These are phyloP conservation scores for Microhierax caerulescens DNA, from an alignment of 2,797 vertebrate genomes.

Conservation along the genomic window DNA sequence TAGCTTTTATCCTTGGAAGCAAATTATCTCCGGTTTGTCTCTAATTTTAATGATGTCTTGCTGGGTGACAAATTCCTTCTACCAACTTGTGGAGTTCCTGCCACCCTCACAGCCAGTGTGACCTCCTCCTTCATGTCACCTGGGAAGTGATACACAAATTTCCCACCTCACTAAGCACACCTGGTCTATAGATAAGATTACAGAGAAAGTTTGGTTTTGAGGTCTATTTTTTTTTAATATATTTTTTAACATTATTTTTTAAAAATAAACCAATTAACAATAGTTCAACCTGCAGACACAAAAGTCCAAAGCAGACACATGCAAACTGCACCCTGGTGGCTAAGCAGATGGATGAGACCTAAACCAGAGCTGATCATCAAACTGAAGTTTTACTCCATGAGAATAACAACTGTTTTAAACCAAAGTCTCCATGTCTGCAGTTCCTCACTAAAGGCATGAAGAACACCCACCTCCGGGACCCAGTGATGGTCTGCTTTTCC, in stretches of 20 bases:
- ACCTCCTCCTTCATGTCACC: not conserved
- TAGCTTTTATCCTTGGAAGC: not conserved
- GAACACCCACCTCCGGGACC: not conserved
- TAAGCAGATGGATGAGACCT: not conserved
- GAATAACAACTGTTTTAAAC: not conserved
- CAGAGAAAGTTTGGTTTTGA: not conserved
- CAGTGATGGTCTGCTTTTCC: not conserved
- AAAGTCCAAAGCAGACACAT: not conserved
- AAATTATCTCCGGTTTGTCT: not conserved
- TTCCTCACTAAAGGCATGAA: not conserved
- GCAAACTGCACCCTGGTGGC: not conserved
- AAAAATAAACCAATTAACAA: not conserved
- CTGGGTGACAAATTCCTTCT: not conserved
- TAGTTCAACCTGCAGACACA: not conserved
- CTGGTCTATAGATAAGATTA: not conserved
- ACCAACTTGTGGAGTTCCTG: not conserved
- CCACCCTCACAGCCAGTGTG: not conserved
- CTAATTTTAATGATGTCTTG: not conserved
- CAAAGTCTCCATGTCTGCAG: not conserved
- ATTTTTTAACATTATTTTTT: rapidly evolving
- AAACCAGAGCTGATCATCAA: not conserved
- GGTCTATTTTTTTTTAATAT: not conserved
- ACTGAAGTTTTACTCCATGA: not conserved
- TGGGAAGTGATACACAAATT: not conserved
- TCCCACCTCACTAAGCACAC: not conserved